Evolutionary conservation across 2,797 vertebrate species (phyloP), one percentile per base, ranked within the genome.

Genomic region (Danio tinwini): DNA sequence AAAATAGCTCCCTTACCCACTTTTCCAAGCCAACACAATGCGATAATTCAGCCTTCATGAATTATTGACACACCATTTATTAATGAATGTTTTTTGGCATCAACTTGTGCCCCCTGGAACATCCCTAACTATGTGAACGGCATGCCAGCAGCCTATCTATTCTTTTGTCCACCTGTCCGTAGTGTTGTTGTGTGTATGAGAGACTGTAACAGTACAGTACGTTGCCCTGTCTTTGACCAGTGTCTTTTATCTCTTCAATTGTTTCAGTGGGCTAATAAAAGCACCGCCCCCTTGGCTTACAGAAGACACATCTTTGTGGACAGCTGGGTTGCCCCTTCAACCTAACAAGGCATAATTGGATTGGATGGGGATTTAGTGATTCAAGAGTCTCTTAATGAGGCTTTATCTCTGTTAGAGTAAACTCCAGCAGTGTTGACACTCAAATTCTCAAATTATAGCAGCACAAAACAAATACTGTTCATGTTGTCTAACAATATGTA

Each of bases 351-450:
- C 88, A 87, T 91, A 87, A 91, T 88, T 88, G 84, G 83, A 84
- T 90, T 87, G 81, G 61, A 53, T 81, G 88, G 83, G 86, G 89
- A 90, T 91, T 86, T 84, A 76, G 83, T 86, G 88, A 88, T 89
- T 87, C 88, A 84, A 90, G 88, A 86, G 88, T 87, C 67, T 87
- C 78, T 92, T 92, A 91, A 92, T 92, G 90, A 91, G 83, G 88
- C 55, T 76, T 73, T 47, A 84, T 82, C 84, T 88, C 76, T 56
- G 78, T 84, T 85, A 76, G 78, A 75, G 74, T 62, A 82, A 87
- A 85, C 72, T 78, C 84, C 85, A 89, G 17, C 49, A 59, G 17
- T 56, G 37, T 67, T 50, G 21, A 14, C 44, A 69, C 58, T 62
- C 39, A 73, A 56, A 80, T 21, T 65, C 17, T 42, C 19, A 47